Conservation (phyloP, 2,888 invertebrate species). For the Leucophora obtusa region DNA sequence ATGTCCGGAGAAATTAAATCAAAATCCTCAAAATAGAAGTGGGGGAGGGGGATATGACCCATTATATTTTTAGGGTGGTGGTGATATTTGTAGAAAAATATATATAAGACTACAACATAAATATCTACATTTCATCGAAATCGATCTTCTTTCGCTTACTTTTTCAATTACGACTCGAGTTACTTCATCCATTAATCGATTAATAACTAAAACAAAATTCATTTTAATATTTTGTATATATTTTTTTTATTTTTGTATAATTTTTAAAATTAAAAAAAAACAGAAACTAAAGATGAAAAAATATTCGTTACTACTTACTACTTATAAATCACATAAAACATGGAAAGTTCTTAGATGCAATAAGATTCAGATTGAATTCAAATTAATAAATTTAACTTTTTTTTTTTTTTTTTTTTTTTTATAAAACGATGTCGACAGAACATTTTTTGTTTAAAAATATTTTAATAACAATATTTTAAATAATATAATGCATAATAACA, state of each 20-base stretch:
- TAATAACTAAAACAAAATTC: neutral
- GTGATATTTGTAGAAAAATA: no score
- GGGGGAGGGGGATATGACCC: no score
- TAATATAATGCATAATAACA: no score
- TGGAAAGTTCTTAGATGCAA: conserved; percentile 48
- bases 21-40: no score
- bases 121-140: no score
- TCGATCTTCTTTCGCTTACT: no score
- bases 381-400: neutral
- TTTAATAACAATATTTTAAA: neutral
- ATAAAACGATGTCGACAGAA: neutral
- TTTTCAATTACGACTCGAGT: no score
- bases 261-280: conserved; percentile 48
- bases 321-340: conserved; percentile 60
- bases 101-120: no score
- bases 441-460: neutral
- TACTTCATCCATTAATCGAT: no score
- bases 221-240: conserved; percentile 26
- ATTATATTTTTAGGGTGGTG: no score
- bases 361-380: neutral
- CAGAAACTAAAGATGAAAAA: conserved; percentile 38
- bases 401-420: neutral
- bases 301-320: conserved; percentile 47
- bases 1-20: no score
- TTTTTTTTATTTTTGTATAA: conserved; percentile 9